Evolutionary conservation across 2,797 vertebrate species (phyloP).

Genomic region (Protonibea diacanthus): DNA sequence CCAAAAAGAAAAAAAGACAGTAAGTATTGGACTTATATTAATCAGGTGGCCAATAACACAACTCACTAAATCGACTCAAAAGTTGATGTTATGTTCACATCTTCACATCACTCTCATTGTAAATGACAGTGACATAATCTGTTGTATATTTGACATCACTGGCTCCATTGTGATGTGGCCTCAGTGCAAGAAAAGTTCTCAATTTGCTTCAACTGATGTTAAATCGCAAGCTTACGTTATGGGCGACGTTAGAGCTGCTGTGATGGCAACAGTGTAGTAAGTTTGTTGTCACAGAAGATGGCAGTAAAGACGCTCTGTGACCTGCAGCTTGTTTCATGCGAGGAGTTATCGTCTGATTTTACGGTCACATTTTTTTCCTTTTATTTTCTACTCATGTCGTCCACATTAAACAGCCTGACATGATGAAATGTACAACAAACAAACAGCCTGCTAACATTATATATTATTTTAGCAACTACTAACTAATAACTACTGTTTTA

Average conservation of each 20-base stretch:
- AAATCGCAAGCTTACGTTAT: background rate
- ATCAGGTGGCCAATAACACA: background rate
- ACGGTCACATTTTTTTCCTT: background rate
- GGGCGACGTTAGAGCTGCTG: background rate
- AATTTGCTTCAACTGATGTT: background rate
- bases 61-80: background rate
- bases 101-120: background rate
- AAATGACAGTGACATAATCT: background rate
- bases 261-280: conserved; percentile 44
- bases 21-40: too few relatives aligned
- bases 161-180: background rate
- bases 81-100: background rate
- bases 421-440: too few relatives aligned
- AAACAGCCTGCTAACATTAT: background rate
- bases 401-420: background rate
- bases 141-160: background rate
- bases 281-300: conserved; percentile 60
- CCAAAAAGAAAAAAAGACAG: background rate
- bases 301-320: conserved; percentile 59
- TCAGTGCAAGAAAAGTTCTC: background rate
- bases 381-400: background rate
- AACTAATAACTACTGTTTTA: background rate
- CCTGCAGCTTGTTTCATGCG: background rate
- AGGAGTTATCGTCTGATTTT: background rate
- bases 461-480: background rate